Evolutionary conservation across 2,113 vertebrate genomes (phyloP).

Genomic region (Herpetotheres cachinnans): DNA sequence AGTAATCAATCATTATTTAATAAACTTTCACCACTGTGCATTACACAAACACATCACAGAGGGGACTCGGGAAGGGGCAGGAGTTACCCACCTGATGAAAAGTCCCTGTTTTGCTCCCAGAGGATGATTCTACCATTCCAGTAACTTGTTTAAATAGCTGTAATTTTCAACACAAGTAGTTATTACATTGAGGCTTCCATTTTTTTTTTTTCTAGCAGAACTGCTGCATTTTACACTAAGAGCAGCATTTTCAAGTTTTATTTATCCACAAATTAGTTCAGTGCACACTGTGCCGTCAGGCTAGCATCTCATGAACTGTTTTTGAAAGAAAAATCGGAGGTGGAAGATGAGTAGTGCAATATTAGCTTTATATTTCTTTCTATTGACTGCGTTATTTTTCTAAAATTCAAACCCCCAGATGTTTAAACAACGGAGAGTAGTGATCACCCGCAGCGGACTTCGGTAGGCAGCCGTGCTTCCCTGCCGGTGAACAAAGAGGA

Average conservation of each 20-base stretch:
- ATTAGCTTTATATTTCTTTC: neutral
- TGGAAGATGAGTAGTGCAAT: rapidly evolving
- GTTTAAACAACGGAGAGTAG: rapidly evolving
- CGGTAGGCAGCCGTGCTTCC: too few relatives aligned
- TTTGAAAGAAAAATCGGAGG: neutral
- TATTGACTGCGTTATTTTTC: rapidly evolving
- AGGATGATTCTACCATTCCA: neutral
- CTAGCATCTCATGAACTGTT: rapidly evolving
- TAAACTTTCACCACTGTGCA: too few relatives aligned
- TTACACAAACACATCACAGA: neutral
- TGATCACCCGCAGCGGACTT: rapidly evolving
- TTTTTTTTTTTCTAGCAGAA: neutral
- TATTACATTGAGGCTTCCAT: rapidly evolving
- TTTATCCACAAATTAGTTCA: neutral
- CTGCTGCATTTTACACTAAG: neutral
- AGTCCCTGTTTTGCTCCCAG: neutral
- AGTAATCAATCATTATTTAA: too few relatives aligned
- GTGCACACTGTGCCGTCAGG: neutral
- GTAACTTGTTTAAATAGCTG: neutral
- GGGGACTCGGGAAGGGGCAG: neutral
- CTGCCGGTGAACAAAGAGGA: too few relatives aligned
- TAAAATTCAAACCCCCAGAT: rapidly evolving
- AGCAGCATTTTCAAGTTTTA: neutral
- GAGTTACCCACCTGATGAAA: neutral
- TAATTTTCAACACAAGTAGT: neutral